These are phyloP conservation scores for Melanotaenia parkinsoni DNA, from an alignment of 2,797 vertebrate genomes.

Conservation along the genomic window DNA sequence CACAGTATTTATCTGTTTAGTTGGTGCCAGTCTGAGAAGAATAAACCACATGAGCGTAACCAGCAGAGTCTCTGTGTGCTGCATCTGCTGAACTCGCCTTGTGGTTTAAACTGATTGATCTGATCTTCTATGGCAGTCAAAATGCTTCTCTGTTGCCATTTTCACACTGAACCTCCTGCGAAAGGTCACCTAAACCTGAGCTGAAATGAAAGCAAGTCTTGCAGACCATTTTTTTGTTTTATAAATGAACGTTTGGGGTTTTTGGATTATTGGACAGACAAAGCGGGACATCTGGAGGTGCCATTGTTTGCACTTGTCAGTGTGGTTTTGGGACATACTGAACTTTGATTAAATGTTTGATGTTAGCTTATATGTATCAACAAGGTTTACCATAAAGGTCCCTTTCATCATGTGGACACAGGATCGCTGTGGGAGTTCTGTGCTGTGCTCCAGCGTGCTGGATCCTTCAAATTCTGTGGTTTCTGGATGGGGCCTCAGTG, in stretches of 20 bases:
- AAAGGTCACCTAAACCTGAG: neutral
- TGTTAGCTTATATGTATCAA: neutral
- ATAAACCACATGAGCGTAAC: conserved; percentile 12
- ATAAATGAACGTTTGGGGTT: neutral
- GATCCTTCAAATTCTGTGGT: neutral
- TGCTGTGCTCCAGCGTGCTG: neutral
- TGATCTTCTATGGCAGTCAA: conserved; percentile 32
- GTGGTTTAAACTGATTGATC: conserved; percentile 46
- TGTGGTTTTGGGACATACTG: neutral
- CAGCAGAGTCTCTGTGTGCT: neutral
- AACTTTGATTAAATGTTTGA: neutral
- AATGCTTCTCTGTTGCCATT: conserved; percentile 24
- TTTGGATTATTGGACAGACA: neutral
- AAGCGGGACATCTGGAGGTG: neutral
- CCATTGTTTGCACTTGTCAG: neutral
- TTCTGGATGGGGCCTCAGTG: neutral
- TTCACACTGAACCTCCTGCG: conserved; percentile 10
- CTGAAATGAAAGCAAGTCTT: conserved; percentile 17
- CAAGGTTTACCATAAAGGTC: neutral
- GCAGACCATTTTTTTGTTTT: conserved; percentile 1
- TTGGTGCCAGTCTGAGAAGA: neutral
- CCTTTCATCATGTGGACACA: neutral
- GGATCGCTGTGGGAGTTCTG: neutral
- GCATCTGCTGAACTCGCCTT: conserved; percentile 5
- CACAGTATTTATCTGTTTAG: conserved; percentile 17